Percentiles rank a stretch among this genome's conserved stretches.
Evolutionary conservation across 1,140 invertebrate genomes (phyloP).

Genomic region (Phymastichus coffea): DNA sequence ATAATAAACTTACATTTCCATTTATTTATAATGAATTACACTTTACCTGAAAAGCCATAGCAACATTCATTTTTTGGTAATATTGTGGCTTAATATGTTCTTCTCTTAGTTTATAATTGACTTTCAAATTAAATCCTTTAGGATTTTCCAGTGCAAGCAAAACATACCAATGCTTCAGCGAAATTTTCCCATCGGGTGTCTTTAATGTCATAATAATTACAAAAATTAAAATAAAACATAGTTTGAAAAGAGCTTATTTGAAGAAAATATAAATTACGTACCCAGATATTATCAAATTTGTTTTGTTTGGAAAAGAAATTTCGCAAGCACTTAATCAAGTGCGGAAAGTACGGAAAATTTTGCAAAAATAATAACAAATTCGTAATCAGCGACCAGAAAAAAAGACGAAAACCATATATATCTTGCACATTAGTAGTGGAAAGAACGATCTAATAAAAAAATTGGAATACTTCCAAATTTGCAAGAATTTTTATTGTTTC

Average conservation of each 20-base stretch:
- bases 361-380: no score
- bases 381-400: no score
- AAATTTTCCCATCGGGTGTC: neutral
- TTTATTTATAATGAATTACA: no score
- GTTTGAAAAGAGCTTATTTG: neutral
- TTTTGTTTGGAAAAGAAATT: conserved; percentile 8
- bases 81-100: no score
- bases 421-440: no score
- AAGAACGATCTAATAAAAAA: no score
- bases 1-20: no score
- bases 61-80: no score
- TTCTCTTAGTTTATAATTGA: conserved; percentile 20
- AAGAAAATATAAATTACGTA: neutral
- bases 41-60: neutral
- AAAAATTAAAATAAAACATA: neutral
- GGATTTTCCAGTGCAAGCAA: conserved; percentile 19
- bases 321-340: conserved; percentile 25
- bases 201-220: neutral
- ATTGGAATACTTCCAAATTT: no score
- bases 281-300: neutral
- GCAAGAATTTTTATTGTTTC: no score
- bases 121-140: conserved; percentile 13
- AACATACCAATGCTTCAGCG: neutral
- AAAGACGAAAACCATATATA: no score
- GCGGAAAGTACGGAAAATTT: conserved; percentile 30